Evolutionary conservation across 1,140 invertebrate species (phyloP).

Genomic region (Drosophila insularis): DNA sequence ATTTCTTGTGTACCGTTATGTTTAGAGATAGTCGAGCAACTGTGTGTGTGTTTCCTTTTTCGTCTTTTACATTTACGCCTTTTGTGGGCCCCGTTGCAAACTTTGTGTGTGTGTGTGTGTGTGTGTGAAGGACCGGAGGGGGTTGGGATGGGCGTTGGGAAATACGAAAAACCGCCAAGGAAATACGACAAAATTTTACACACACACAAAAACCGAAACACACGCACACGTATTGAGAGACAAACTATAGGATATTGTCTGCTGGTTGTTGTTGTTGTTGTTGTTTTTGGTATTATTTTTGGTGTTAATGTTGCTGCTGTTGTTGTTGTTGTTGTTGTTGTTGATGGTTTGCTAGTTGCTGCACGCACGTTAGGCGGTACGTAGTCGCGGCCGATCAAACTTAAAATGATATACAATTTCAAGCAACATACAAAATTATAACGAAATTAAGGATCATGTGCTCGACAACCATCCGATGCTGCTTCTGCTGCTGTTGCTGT

Average conservation of each 20-base stretch:
- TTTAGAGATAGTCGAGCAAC: constrained; percentile 36
- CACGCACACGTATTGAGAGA: background rate
- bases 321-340: constrained; percentile 27
- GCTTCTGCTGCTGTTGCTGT: constrained; percentile 37
- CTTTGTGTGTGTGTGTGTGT: constrained; percentile 5
- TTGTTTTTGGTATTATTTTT: constrained; percentile 20
- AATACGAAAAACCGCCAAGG: constrained; percentile 7
- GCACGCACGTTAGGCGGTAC: constrained; percentile 74
- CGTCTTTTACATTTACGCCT: constrained; percentile 13
- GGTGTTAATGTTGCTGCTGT: constrained; percentile 14
- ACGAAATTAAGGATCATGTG: constrained; percentile 83
- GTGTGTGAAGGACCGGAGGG: no score
- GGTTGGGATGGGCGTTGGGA: no score
- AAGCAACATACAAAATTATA: constrained; percentile 82
- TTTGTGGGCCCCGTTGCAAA: background rate
- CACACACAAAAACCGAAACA: background rate
- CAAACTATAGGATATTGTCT: background rate
- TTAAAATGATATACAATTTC: constrained; percentile 83
- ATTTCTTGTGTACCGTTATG: constrained; percentile 33
- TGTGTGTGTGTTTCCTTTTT: constrained; percentile 37
- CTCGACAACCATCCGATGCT: constrained; percentile 43
- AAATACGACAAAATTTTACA: constrained; percentile 8
- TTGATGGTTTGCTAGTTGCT: constrained; percentile 19
- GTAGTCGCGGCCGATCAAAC: constrained; percentile 82
- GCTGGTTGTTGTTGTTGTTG: constrained; percentile 17